Evolutionary conservation across 2,888 invertebrate species (phyloP), one percentile per base, ranked within the genome.

Genomic region (Mechanitis messenoides): DNA sequence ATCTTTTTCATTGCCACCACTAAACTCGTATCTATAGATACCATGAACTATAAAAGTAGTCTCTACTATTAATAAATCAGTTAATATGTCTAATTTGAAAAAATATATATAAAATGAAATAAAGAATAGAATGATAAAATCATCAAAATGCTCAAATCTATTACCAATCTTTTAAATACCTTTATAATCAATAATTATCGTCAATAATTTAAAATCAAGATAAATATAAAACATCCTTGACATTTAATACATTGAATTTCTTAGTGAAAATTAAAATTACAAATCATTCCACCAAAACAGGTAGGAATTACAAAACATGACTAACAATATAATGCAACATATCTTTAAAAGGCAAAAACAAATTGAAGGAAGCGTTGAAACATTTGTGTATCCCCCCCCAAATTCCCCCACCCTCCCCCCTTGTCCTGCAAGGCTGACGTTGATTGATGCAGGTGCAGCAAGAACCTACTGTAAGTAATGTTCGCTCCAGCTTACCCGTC

Each of bases 361-460:
- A 62, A 61, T 60, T 64, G 56, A 63, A 64, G 64, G 65, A 67
- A 58, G 63, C 59, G 64, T 61, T 65, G 65, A 65, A 67, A 66
- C 68, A 65, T 65, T 66, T 63, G 65, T 65, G 62, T 66, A 70
- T 64, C 74, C 76, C 75, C 76, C 77, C 31, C 50, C 50, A 31
- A 31, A 50, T 31, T 47, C 77, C 78, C 73, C 66, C 70, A 77
- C 81, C 80, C 79, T 76, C 68, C 62, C 74, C 74, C 74, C 73
- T 74, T 74, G 77, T 78, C 79, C 77, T 77, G 76, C 76, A 72
- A 50, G 73, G 68, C 69, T 71, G 86, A 87, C 87, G 76, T 83
- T 87, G 88, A 88, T 85, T 82, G 87, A 88, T 88, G 84, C 86
- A 81, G 81, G 80, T 81, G 81, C 78, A 75, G 77, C 75, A 84